Evolutionary conservation across 2,797 vertebrate species (phyloP).

Genomic region (Gephyroberyx darwinii): DNA sequence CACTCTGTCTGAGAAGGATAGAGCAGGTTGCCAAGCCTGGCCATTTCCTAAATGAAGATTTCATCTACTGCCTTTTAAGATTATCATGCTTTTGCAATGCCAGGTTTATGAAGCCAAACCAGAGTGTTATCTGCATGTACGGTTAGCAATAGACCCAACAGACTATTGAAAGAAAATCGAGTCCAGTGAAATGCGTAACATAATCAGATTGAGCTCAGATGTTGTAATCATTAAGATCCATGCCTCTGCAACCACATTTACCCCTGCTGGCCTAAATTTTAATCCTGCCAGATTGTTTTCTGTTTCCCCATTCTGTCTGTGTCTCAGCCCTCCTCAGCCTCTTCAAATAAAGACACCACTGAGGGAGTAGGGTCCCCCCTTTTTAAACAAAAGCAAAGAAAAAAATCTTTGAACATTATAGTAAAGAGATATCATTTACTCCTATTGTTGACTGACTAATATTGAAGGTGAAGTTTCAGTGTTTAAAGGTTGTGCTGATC

Average conservation of each 20-base stretch:
- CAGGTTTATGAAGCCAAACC: conserved; percentile 37
- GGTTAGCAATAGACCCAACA: conserved; percentile 1
- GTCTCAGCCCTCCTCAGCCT: not conserved
- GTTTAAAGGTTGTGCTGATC: not conserved
- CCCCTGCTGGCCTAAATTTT: not conserved
- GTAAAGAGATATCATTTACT: not conserved
- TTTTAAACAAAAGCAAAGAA: not conserved
- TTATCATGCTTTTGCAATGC: conserved; percentile 50
- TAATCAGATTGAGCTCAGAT: not conserved
- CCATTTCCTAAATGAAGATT: conserved; percentile 67
- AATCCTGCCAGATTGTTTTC: not conserved
- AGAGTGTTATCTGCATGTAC: conserved; percentile 16
- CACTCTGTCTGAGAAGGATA: conserved; percentile 50
- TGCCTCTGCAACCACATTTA: not conserved
- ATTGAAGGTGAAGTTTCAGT: no score
- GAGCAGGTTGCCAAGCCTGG: conserved; percentile 57
- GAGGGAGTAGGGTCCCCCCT: not conserved
- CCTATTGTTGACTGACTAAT: no score
- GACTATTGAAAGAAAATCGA: conserved; percentile 2
- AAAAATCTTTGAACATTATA: not conserved
- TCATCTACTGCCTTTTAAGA: conserved; percentile 55
- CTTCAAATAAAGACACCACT: not conserved
- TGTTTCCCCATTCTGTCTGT: not conserved
- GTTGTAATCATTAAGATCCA: not conserved
- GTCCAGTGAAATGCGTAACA: not conserved